Evolutionary conservation across 2,113 vertebrate genomes (phyloP).

Genomic region (Saccopteryx bilineata): DNA sequence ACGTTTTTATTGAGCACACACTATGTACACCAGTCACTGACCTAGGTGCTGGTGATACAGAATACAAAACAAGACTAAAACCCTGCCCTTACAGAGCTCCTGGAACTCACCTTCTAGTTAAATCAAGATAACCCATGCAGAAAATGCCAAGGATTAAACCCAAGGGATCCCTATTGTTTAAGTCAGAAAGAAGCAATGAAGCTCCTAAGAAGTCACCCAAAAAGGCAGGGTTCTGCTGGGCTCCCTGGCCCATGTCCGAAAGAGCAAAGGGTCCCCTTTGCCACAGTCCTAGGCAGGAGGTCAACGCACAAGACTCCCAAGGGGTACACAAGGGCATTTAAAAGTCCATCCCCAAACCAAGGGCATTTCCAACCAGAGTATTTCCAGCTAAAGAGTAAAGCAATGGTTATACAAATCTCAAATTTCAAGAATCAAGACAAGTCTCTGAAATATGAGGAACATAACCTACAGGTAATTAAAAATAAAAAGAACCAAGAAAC

Average conservation of each 20-base stretch:
- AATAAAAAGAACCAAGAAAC: slow-evolving; percentile 9
- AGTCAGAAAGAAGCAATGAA: background rate
- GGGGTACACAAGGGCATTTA: background rate
- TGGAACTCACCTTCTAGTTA: background rate
- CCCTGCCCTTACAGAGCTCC: background rate
- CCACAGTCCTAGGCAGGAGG: background rate
- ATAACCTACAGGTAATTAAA: background rate
- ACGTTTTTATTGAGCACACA: slow-evolving; percentile 73
- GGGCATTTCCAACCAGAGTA: background rate
- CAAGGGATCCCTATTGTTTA: background rate
- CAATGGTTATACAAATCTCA: background rate
- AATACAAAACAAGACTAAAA: slow-evolving; percentile 58
- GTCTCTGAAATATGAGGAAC: slow-evolving; percentile 52
- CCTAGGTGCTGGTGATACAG: background rate
- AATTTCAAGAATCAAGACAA: slow-evolving; percentile 39
- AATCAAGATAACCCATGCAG: background rate
- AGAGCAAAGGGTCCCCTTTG: background rate
- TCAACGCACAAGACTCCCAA: background rate
- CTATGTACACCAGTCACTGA: slow-evolving; percentile 4
- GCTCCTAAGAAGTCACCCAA: background rate
- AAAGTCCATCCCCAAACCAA: slow-evolving; percentile 1
- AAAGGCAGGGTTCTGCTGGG: background rate
- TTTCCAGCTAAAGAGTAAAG: background rate
- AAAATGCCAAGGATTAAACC: slow-evolving; percentile 13
- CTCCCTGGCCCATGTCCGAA: background rate